Conservation (phyloP, 1,140 invertebrate species). For the Pogonomyrmex californicus region DNA sequence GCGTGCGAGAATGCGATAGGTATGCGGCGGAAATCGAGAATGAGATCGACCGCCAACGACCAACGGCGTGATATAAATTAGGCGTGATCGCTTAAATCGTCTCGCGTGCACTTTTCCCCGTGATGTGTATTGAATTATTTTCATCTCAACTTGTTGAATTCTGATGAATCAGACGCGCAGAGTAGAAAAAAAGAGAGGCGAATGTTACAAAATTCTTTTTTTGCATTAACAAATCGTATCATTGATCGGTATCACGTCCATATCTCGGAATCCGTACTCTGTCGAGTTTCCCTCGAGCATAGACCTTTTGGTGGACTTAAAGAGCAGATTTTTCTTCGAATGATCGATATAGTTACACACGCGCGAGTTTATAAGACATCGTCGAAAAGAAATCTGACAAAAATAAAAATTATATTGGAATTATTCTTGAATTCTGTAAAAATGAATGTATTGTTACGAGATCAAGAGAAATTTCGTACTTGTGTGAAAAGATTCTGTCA, state of each 20-base stretch:
- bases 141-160: constrained; percentile 61
- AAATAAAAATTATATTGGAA: not conserved
- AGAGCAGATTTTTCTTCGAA: not conserved
- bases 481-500: not conserved
- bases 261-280: not conserved
- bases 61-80: constrained; percentile 48
- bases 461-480: not conserved
- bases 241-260: constrained; percentile 17
- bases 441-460: not conserved
- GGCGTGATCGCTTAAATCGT: constrained; percentile 53
- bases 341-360: not conserved
- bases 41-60: constrained; percentile 15
- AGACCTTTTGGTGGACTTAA: not conserved
- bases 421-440: not conserved
- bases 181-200: not conserved
- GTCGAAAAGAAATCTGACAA: not conserved
- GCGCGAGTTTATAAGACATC: not conserved
- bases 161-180: constrained; percentile 2
- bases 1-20: constrained; percentile 51
- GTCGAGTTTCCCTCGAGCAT: not conserved
- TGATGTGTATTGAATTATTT: constrained; percentile 50
- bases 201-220: constrained; percentile 15
- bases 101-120: constrained; percentile 33
- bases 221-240: not conserved
- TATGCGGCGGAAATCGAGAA: constrained; percentile 55